A percentile compares a stretch with the other conserved stretches of the same genome.
phyloP scores from a whole-genome alignment of 2,888 invertebrate species.

The Sthenelais limicola region DNA sequence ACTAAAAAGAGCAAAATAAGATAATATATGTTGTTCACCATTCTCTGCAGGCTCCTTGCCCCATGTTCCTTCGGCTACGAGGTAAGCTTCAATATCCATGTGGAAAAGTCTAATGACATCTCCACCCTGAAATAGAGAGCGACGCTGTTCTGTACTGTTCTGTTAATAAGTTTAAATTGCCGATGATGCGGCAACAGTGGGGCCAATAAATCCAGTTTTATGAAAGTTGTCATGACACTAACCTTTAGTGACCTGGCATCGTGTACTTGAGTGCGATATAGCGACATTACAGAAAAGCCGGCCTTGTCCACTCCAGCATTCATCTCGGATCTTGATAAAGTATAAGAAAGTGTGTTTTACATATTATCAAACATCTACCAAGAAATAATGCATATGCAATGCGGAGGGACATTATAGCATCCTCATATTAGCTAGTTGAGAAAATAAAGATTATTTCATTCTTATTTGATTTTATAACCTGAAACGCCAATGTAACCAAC shows the following conservation, averaged over 20 bases:
- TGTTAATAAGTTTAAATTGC: neutral
- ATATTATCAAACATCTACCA: no score
- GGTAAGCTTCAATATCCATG: conserved; percentile 69
- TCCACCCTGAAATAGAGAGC: conserved; percentile 59
- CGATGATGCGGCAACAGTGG: no score
- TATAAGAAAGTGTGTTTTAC: neutral
- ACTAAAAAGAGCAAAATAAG: neutral
- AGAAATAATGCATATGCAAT: no score
- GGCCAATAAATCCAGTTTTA: no score
- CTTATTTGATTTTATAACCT: no score
- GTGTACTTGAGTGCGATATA: conserved; percentile 60
- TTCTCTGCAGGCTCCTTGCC: conserved; percentile 67
- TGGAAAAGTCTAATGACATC: conserved; percentile 68
- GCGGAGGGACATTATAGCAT: no score
- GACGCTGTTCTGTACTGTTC: neutral
- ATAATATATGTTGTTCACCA: conserved; percentile 55
- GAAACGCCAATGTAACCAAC: no score
- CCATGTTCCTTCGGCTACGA: conserved; percentile 69
- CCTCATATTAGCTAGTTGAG: no score
- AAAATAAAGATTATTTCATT: no score
- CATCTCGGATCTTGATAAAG: conserved; percentile 62
- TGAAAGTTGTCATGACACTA: conserved; percentile 41
- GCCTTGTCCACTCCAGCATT: conserved; percentile 67
- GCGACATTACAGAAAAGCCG: conserved; percentile 64
- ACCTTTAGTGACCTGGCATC: conserved; percentile 65